Percentiles rank a stretch among this genome's conserved stretches.
Evolutionary conservation across 1,140 invertebrate species (phyloP).

Genomic region (Philotrypesis tridentata): DNA sequence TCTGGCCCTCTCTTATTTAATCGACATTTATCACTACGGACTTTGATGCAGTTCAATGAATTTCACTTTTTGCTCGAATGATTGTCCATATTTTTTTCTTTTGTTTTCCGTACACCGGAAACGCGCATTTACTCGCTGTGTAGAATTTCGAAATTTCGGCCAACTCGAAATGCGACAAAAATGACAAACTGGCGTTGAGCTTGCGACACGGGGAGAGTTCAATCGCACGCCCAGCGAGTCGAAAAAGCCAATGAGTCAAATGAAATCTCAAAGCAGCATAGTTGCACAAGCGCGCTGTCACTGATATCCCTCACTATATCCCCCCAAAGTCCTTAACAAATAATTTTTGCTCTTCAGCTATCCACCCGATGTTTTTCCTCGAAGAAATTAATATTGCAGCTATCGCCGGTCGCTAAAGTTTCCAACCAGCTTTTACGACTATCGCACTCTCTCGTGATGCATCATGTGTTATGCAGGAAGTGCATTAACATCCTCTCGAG

Average conservation of each 20-base stretch:
- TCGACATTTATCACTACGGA: background rate
- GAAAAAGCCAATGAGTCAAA: background rate
- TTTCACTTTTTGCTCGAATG: too few species aligned
- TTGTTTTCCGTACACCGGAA: too few species aligned
- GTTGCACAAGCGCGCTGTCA: slow-evolving; percentile 16
- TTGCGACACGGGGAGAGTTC: background rate
- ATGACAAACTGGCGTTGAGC: too few species aligned
- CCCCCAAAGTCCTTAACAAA: background rate
- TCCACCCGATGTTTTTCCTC: background rate
- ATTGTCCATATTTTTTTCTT: too few species aligned
- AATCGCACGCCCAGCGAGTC: background rate
- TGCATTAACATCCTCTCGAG: background rate
- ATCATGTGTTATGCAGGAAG: background rate
- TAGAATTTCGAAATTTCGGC: too few species aligned
- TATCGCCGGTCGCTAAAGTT: background rate
- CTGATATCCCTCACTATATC: slow-evolving; percentile 19
- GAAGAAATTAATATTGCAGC: background rate
- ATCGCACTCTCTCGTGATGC: background rate
- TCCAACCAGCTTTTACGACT: background rate
- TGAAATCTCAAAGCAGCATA: slow-evolving; percentile 29
- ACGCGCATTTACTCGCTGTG: too few species aligned
- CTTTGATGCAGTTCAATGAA: too few species aligned
- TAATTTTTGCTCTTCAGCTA: background rate
- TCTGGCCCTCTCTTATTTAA: background rate
- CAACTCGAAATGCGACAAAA: too few species aligned